Conservation (phyloP, 2,797 vertebrate genomes). For the Premnoplex brunnescens region DNA sequence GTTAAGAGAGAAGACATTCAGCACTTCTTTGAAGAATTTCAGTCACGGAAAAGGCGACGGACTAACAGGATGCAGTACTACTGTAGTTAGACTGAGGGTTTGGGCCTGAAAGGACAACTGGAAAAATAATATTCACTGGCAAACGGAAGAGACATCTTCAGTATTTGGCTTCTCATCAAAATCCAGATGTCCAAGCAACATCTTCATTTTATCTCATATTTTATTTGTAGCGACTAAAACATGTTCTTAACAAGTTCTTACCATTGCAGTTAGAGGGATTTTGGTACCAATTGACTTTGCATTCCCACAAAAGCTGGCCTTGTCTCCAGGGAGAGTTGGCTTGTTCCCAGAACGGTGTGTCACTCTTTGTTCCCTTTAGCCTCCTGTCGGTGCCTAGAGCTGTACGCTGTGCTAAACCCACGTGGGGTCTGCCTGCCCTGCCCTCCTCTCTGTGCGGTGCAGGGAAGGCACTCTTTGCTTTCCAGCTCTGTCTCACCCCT, state of each 20-base stretch:
- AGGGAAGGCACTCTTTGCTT: fast-evolving
- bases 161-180: neutral
- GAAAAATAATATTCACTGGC: neutral
- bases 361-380: fast-evolving
- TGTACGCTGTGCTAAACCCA: fast-evolving
- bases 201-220: neutral
- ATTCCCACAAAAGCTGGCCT: neutral
- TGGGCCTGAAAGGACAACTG: neutral
- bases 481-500: neutral
- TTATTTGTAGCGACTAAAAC: neutral
- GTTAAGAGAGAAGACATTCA: slow-evolving; percentile 84
- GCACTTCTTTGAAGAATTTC: slow-evolving; percentile 84
- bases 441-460: fast-evolving
- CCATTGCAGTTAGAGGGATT: neutral
- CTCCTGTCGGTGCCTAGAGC: neutral
- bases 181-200: neutral
- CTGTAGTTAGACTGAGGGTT: slow-evolving; percentile 74
- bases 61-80: slow-evolving; percentile 82
- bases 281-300: neutral
- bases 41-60: slow-evolving; percentile 80
- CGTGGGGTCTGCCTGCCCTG: neutral
- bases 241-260: neutral
- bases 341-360: neutral
- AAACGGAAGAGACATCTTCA: slow-evolving; percentile 38
- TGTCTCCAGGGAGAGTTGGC: neutral